Conservation (phyloP, 2,797 vertebrate species). For the Lutjanus argentimaculatus region DNA sequence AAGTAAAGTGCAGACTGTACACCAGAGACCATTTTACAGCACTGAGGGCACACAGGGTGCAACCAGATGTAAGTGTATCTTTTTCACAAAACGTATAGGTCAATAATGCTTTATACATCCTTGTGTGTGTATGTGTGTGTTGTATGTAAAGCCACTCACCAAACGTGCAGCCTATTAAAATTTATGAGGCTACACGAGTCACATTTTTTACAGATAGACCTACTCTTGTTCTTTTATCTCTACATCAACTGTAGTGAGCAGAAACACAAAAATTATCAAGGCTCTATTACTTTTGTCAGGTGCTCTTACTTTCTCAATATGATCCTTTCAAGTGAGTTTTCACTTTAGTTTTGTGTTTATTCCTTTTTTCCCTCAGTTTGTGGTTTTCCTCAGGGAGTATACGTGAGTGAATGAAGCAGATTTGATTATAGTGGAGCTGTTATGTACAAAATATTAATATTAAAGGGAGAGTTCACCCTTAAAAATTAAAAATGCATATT, state of each 20-base stretch:
- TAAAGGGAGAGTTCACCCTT: no score
- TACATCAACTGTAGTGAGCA: background rate
- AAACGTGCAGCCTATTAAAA: constrained; percentile 23
- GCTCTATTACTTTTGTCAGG: constrained; percentile 4
- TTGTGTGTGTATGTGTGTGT: background rate
- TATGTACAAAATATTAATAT: background rate
- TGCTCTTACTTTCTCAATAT: background rate
- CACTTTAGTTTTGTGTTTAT: background rate
- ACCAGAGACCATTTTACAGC: constrained; percentile 74
- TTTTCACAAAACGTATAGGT: constrained; percentile 58
- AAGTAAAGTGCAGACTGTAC: constrained; percentile 75
- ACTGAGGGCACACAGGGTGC: constrained; percentile 63
- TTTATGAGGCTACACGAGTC: constrained; percentile 23
- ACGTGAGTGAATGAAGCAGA: constrained; percentile 5
- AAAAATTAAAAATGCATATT: no score
- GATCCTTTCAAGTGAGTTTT: constrained; percentile 3
- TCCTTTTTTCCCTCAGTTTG: background rate
- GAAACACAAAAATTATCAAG: constrained; percentile 3
- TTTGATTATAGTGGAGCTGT: background rate
- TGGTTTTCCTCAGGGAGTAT: background rate
- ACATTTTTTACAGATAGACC: background rate
- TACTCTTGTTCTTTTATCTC: constrained; percentile 16
- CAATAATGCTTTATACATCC: constrained; percentile 45
- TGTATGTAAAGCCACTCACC: constrained; percentile 6
- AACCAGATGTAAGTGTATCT: constrained; percentile 63